Base-by-base conservation (phyloP, 2,113 vertebrate species). In the Zingel zingel region DNA sequence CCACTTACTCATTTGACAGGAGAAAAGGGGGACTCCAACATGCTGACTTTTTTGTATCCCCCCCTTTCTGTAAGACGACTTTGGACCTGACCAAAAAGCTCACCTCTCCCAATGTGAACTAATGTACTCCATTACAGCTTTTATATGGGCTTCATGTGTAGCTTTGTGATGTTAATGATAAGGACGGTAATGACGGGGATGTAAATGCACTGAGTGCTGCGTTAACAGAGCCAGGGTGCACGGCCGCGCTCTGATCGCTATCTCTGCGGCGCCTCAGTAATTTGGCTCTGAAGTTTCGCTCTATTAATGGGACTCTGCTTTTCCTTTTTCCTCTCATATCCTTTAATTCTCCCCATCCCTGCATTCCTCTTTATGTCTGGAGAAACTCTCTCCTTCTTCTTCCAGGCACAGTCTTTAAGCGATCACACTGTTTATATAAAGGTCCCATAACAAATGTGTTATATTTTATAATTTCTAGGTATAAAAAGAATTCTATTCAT, bases 211-310 rank as follows among this genome's bases (percentile, higher is more conserved):
- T 88, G 89, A 93, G 93, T 91, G 93, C 92, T 93, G 88, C 45
- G 77, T 85, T 93, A 89, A 93, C 85, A 88, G 92, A 93, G 78
- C 82, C 84, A 64, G 84, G 90, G 91, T 89, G 90, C 86, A 87
- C 68, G 23, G 84, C 86, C 61, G 25, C 30, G 21, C 83, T 92
- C 87, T 82, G 94, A 94, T 95, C 88, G 77, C 84, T 95, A 95
- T 95, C 94, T 90, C 85, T 33, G 86, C 86, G 92, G 93, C 92
- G 94, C 92, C 93, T 90, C 81, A 66, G 87, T 93, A 87, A 94
- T 94, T 93, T 93, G 87, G 90, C 90, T 90, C 92, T 91, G 86
- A 94, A 93, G 90, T 93, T 94, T 93, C 45, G 54, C 70, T 81
- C 84, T 92, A 94, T 93, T 92, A 93, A 90, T 90, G 89, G 74